Conservation (phyloP, 23 tunicate species). For the Ascidia mentula region DNA sequence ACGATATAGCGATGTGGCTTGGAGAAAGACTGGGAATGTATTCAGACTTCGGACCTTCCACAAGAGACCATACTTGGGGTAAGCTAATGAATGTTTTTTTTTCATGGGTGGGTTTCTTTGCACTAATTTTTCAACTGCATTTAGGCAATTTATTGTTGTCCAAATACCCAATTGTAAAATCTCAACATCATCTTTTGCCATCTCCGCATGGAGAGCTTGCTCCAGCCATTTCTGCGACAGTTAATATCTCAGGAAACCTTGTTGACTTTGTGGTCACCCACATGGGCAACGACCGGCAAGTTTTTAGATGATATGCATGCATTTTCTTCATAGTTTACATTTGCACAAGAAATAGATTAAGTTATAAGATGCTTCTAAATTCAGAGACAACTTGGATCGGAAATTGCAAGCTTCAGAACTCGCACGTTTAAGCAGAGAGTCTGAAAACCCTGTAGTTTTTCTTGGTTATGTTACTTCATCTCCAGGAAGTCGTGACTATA, state of each 20-base stretch:
- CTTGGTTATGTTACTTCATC: conserved; percentile 69
- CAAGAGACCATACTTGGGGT: conserved; percentile 85
- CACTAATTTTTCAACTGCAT: not conserved
- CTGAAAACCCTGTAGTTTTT: conserved; percentile 54
- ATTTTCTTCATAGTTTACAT: not conserved
- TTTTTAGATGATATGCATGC: not conserved
- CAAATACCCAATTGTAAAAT: conserved; percentile 63
- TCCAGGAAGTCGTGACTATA: conserved; percentile 65
- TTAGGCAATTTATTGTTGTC: conserved; percentile 57
- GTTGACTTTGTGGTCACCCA: conserved; percentile 73
- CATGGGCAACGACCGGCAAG: conserved; percentile 74
- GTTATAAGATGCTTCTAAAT: too few species aligned
- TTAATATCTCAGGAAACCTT: conserved; percentile 44
- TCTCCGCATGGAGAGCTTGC: conserved; percentile 73
- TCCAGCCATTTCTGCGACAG: conserved; percentile 66
- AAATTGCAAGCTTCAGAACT: conserved; percentile 48
- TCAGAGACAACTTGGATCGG: conserved; percentile 61
- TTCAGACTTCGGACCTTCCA: conserved; percentile 69
- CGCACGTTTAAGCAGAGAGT: conserved; percentile 17
- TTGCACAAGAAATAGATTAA: too few species aligned
- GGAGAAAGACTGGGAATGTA: conserved; percentile 60
- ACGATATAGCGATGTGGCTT: conserved; percentile 73
- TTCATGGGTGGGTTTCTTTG: not conserved
- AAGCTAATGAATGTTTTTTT: not conserved
- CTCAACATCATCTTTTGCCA: conserved; percentile 58